Conservation (phyloP, 2,113 vertebrate species). For the Mungos mungo region DNA sequence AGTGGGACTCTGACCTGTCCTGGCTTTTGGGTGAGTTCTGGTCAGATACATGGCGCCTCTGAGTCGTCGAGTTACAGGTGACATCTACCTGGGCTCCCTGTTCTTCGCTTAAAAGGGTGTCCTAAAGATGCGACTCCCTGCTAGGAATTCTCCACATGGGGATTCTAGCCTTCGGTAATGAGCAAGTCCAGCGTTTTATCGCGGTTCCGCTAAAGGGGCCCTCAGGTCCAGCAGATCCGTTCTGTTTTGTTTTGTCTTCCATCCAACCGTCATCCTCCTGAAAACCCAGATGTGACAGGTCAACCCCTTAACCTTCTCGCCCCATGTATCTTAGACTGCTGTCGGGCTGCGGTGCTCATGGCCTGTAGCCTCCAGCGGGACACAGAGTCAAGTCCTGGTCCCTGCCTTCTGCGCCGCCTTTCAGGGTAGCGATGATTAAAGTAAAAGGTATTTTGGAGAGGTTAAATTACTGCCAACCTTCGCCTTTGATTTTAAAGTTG, state of each 20-base stretch:
- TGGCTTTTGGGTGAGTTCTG: not conserved
- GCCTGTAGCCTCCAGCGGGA: not conserved
- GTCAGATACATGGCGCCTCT: not conserved
- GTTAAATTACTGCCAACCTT: not conserved
- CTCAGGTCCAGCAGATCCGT: not conserved
- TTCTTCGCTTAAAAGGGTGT: not conserved
- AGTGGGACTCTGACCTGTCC: not conserved
- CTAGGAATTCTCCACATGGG: not conserved
- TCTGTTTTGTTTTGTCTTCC: not conserved
- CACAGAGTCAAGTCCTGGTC: not conserved
- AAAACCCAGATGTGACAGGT: not conserved
- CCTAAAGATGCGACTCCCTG: not conserved
- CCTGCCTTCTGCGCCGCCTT: not conserved
- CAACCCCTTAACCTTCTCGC: not conserved
- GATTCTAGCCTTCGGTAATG: not conserved
- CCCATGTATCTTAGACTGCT: not conserved
- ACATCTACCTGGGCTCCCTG: not conserved
- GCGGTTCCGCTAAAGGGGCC: not conserved
- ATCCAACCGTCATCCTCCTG: not conserved
- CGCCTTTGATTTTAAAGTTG: not conserved
- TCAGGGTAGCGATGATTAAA: not conserved
- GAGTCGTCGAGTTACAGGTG: not conserved
- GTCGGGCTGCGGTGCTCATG: not conserved
- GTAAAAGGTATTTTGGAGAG: slow-evolving; percentile 2
- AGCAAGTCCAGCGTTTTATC: not conserved